A percentile compares a stretch with the other conserved stretches of the same genome.
Evolutionary conservation across 2,797 vertebrate genomes (phyloP).

Genomic region (Thripadectes ignobilis): DNA sequence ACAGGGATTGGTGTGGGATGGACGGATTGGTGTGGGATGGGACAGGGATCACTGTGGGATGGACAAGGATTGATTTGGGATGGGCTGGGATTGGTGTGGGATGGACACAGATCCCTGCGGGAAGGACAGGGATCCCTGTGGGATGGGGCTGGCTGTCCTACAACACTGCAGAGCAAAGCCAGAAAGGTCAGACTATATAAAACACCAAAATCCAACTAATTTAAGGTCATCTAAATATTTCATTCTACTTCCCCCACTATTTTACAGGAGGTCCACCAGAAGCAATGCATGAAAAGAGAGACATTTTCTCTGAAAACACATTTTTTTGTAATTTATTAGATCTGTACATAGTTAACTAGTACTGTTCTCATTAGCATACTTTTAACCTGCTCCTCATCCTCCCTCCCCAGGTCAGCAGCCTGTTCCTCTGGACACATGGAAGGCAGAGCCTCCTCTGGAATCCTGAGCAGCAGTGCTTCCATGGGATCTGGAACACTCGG

Average conservation of each 20-base stretch:
- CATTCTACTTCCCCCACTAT: neutral
- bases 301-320: neutral
- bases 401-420: neutral
- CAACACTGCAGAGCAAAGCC: neutral
- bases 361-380: neutral
- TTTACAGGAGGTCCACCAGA: neutral
- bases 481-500: neutral
- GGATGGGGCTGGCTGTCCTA: neutral
- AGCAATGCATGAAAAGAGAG: neutral
- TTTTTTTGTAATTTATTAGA: slow-evolving; percentile 28
- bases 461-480: neutral
- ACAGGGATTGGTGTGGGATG: too few species aligned
- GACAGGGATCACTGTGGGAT: too few species aligned
- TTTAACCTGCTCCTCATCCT: neutral
- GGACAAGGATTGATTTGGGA: too few species aligned
- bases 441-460: neutral
- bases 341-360: neutral
- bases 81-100: too few species aligned
- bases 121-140: too few species aligned
- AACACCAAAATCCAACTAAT: neutral
- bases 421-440: neutral
- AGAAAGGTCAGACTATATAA: neutral
- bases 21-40: too few species aligned
- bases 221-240: neutral
- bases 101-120: too few species aligned